phyloP scores from a whole-genome alignment of 2,888 invertebrate genomes.

The Zygogramma bicolorata region DNA sequence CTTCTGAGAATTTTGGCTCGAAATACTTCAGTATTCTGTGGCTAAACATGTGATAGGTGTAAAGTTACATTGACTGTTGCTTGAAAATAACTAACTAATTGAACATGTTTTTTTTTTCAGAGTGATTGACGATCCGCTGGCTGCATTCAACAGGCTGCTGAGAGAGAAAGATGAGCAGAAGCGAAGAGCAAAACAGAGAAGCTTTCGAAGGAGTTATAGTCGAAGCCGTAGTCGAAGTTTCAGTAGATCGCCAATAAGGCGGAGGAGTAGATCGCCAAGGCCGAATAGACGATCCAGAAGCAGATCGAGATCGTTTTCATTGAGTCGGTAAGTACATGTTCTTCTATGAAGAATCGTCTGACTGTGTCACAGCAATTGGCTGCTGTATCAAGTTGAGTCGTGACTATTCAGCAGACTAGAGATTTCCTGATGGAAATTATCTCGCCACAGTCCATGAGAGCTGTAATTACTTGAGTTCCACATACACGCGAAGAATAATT shows the following conservation, averaged over 20 bases:
- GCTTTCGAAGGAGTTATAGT: slow-evolving; percentile 72
- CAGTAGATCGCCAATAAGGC: slow-evolving; percentile 66
- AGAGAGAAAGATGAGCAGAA: slow-evolving; percentile 85
- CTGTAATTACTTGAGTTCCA: no score
- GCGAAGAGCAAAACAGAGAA: slow-evolving; percentile 71
- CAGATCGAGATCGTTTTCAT: slow-evolving; percentile 68
- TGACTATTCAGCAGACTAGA: no score
- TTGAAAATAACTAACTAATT: no score
- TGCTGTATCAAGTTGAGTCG: no score
- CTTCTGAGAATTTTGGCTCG: no score
- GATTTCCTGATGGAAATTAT: no score
- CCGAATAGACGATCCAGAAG: slow-evolving; percentile 58
- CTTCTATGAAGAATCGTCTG: neutral
- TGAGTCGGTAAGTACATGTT: slow-evolving; percentile 67
- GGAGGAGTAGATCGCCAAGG: slow-evolving; percentile 64
- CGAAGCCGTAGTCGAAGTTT: slow-evolving; percentile 65
- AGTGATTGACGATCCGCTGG: slow-evolving; percentile 85
- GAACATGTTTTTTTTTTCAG: slow-evolving; percentile 65
- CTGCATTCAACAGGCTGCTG: slow-evolving; percentile 88
- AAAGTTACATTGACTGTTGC: no score
- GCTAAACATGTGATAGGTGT: no score
- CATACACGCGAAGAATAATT: no score
- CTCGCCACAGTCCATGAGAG: no score
- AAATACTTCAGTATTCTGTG: no score
- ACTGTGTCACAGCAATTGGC: no score